Base-by-base conservation (phyloP, 2,888 invertebrate species). In the Resseliella maxima region DNA sequence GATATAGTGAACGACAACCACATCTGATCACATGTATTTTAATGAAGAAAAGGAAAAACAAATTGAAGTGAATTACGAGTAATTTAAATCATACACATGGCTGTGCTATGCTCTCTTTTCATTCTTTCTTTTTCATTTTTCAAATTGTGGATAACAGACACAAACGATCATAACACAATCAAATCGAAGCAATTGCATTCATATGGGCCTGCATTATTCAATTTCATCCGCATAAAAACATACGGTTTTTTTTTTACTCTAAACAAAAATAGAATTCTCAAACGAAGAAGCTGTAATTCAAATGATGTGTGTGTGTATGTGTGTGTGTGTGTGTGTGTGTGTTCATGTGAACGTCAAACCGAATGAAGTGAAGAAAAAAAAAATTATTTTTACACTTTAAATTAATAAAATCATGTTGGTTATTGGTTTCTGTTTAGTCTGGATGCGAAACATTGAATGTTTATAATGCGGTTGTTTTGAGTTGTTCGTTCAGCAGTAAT, bases 361-460 rank as follows among this genome's bases (percentile, higher is more conserved):
- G 18, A 50, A 50, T 50, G 72, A 27, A 72, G 10, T 15, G 27
- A 31, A 27, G 15, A 31, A n/a, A 31, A 72, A 31, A 72, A 72
- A 72, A 31, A 31, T 31, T 72, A 72, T 72, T 72, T 72, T 72
- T 72, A 72, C 72, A 72, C 72, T 72, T 31, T 35, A 72, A 72
- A 72, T 72, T 72, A 72, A 72, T 72, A 72, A 72, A 72, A 72
- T 72, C 72, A 72, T 72, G 72, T 72, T 72, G 72, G 72, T 72
- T 72, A 72, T 72, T 72, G 72, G 72, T 72, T 72, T 72, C 31
- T 72, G 72, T 72, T 72, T 72, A 72, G 72, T 72, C 72, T 72
- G 72, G 72, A 3, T 1, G 59, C n/a, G 24, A 6, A 59, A 21
- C 10, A 50, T 12, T 50, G 15, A 31, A 31, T 31, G 72, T 12